Evolutionary conservation across 2,113 vertebrate species (phyloP), one percentile per base, ranked within the genome.

Genomic region (Seriola dumerili): DNA sequence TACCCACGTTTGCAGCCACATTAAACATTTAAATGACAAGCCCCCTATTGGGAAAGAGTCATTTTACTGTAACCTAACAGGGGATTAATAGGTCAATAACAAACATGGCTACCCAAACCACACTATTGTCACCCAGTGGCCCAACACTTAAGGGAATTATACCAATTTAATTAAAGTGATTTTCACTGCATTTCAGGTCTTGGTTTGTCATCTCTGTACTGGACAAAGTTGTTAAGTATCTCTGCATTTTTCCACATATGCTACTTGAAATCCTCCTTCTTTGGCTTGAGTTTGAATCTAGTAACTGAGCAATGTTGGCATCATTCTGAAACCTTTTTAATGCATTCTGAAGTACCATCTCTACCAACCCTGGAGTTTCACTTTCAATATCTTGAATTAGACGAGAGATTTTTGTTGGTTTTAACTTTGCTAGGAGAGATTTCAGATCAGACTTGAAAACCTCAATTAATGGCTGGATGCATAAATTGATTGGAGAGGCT

Each of bases 401-500:
- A 29, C 2, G 29, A 29, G 29, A 29, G 2, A 2, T 29, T 29
- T 29, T 29, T 29, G 29, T 29, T 29, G 29, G 29, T 29, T 29
- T 29, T 29, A 29, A 29, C 29, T 29, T 29, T 29, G 29, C 29
- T 29, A 29, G 29, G 29, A 2, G 2, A 29, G 29, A 29, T 29
- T 29, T 29, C 29, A 2, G 29, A 29, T 29, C 2, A 29, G 2
- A 29, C 29, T 29, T 29, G 29, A 29, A 29, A 29, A 29, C 2
- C 29, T 29, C 29, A 29, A 29, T 29, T 29, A 29, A 29, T 29
- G 29, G 29, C 29, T 29, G 29, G 29, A 29, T 29, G 29, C 29
- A 29, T 29, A 29, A 29, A 29, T 29, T 2, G 55, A 97, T 91
- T 13, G 95, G 96, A 10, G 96, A 96, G 91, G 93, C 95, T 42